Conservation (phyloP, 2,797 vertebrate species). For the Heterohyrax brucei region DNA sequence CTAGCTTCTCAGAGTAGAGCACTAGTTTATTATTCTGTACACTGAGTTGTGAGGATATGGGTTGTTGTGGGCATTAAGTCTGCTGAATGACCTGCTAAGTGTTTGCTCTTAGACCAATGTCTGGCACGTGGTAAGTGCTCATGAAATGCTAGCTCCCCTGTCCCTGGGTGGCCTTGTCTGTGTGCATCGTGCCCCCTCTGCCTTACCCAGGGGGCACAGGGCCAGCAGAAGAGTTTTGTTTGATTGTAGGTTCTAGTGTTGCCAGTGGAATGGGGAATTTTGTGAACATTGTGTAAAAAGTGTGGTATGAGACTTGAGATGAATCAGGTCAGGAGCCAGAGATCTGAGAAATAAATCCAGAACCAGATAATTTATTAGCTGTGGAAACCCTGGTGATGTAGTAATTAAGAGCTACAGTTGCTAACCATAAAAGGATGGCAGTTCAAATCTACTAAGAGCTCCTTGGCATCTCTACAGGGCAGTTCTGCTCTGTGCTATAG, state of each 20-base stretch:
- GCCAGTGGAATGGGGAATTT: not conserved
- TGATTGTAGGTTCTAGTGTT: no score
- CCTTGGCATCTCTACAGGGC: not conserved
- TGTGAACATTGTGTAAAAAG: not conserved
- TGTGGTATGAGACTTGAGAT: not conserved
- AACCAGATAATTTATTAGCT: slow-evolving; percentile 26
- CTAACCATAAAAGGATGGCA: not conserved
- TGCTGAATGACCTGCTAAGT: not conserved
- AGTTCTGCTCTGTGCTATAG: no score
- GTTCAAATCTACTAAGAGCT: not conserved
- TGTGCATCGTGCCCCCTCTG: not conserved
- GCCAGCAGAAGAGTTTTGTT: not conserved
- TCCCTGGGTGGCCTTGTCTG: not conserved
- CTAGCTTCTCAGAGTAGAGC: not conserved
- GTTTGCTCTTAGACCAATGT: not conserved
- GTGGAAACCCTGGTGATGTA: not conserved
- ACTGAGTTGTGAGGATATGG: not conserved
- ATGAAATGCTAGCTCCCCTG: not conserved
- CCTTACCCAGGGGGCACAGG: no score
- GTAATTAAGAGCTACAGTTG: no score
- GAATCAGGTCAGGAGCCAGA: not conserved
- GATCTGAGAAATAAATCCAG: slow-evolving; percentile 16
- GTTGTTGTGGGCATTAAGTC: not conserved
- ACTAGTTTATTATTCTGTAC: not conserved
- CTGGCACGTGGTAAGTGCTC: not conserved